A percentile compares a stretch with the other conserved stretches of the same genome.
Conservation (phyloP, 2,888 invertebrate genomes). For the Idaea aversata region DNA sequence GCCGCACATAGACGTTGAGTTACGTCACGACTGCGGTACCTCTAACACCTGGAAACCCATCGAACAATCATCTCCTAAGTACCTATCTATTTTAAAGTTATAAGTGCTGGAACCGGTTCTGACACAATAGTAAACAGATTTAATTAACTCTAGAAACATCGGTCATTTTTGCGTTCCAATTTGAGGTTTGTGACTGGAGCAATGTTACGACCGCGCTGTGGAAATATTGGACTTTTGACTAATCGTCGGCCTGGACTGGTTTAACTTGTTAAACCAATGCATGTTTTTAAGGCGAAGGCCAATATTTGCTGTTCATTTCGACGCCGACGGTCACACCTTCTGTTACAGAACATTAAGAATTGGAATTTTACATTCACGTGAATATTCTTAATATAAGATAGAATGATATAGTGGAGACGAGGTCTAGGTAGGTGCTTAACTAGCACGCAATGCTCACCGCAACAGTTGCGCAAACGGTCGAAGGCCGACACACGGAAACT, state of each 20-base stretch:
- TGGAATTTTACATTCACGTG: slow-evolving; percentile 3
- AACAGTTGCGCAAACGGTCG: slow-evolving; percentile 50
- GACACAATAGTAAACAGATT: neutral
- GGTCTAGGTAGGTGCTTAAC: slow-evolving; percentile 28
- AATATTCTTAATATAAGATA: slow-evolving; percentile 13
- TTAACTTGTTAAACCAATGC: slow-evolving; percentile 31
- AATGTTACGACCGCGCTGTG: slow-evolving; percentile 22
- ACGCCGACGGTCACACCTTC: slow-evolving; percentile 14
- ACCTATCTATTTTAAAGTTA: neutral
- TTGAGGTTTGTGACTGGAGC: slow-evolving; percentile 19
- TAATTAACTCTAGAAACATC: slow-evolving; percentile 10
- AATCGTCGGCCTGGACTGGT: slow-evolving; percentile 33
- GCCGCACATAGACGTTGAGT: slow-evolving; percentile 48
- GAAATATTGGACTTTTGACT: slow-evolving; percentile 37
- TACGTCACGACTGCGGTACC: slow-evolving; percentile 42
- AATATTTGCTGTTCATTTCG: slow-evolving; percentile 18
- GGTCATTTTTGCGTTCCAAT: slow-evolving; percentile 22
- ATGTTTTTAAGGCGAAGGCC: slow-evolving; percentile 29
- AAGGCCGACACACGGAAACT: slow-evolving; percentile 63
- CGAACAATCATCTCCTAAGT: neutral
- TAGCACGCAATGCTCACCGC: slow-evolving; percentile 46
- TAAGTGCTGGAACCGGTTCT: neutral
- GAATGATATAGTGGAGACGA: slow-evolving; percentile 29
- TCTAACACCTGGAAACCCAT: neutral
- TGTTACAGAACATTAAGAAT: slow-evolving; percentile 4